Percentiles rank a stretch among this genome's conserved stretches.
phyloP scores from a whole-genome alignment of 2,888 invertebrate species.

The Linnaemya tessellans region DNA sequence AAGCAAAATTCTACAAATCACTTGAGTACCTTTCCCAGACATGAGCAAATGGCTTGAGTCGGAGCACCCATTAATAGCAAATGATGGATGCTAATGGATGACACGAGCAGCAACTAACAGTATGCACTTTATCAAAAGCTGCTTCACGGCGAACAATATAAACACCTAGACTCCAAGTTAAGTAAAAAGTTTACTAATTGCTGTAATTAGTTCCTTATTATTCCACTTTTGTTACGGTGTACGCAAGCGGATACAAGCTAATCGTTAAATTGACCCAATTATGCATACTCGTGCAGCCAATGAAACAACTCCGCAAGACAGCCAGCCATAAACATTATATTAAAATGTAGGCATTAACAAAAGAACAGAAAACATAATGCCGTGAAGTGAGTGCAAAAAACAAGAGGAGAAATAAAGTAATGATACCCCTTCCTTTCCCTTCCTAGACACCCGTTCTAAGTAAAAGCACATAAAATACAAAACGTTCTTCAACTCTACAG shows the following conservation, averaged over 20 bases:
- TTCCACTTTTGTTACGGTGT: conserved; percentile 24
- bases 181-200: background rate
- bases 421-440: background rate
- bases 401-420: background rate
- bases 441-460: background rate
- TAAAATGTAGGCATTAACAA: conserved; percentile 44
- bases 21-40: background rate
- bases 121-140: background rate
- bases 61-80: background rate
- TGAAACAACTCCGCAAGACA: conserved; percentile 12
- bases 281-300: conserved; percentile 3
- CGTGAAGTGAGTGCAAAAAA: conserved; percentile 10
- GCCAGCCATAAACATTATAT: conserved; percentile 48
- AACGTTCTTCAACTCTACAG: conserved; percentile 16
- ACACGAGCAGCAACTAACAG: background rate
- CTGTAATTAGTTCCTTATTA: background rate
- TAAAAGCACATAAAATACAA: background rate
- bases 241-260: conserved; percentile 45
- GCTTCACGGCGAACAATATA: background rate
- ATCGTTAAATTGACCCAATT: conserved; percentile 64
- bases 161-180: background rate
- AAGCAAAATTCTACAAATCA: background rate
- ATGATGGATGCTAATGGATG: background rate
- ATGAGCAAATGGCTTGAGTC: background rate
- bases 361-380: conserved; percentile 18